These are phyloP conservation scores for Pelagia noctiluca DNA, from an alignment of 30 jellyfish, hydroid and myxozoan species.

Conservation along the genomic window DNA sequence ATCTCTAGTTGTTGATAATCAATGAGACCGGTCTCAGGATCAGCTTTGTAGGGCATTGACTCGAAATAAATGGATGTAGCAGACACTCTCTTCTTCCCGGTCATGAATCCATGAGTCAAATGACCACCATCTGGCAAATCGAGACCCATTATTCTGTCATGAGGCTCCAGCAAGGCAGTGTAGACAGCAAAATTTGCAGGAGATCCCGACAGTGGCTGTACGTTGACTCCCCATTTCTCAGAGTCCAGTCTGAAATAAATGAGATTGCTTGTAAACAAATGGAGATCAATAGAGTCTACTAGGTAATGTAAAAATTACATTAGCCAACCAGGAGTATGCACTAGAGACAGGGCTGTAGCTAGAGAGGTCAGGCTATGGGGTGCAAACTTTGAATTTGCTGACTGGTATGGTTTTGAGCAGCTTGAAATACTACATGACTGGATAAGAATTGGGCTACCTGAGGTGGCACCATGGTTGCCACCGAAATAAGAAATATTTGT, in stretches of 20 bases:
- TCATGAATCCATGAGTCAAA: slow-evolving; percentile 97
- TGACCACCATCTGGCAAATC: slow-evolving; percentile 99
- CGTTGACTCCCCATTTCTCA: slow-evolving; percentile 97
- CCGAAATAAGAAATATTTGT: no score
- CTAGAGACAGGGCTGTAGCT: no score
- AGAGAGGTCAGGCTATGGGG: no score
- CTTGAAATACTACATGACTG: no score
- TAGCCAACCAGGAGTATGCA: no score
- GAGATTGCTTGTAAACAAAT: slow-evolving; percentile 21
- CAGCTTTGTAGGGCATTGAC: slow-evolving; percentile 95
- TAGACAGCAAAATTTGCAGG: slow-evolving; percentile 97
- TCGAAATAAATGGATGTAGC: slow-evolving; percentile 96
- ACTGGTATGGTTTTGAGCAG: no score
- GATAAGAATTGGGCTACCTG: no score
- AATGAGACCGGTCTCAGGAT: slow-evolving; percentile 88
- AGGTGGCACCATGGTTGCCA: no score
- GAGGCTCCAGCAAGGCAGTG: slow-evolving; percentile 96
- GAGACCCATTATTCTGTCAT: slow-evolving; percentile 97
- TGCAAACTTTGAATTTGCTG: no score
- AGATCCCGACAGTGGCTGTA: slow-evolving; percentile 98
- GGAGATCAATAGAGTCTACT: no score
- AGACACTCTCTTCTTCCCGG: slow-evolving; percentile 87
- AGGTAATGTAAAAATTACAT: no score
- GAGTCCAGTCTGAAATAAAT: slow-evolving; percentile 72
- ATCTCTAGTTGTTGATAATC: slow-evolving; percentile 87